phyloP scores from a whole-genome alignment of 2,888 invertebrate species.

The Stenichneumon culpator region DNA sequence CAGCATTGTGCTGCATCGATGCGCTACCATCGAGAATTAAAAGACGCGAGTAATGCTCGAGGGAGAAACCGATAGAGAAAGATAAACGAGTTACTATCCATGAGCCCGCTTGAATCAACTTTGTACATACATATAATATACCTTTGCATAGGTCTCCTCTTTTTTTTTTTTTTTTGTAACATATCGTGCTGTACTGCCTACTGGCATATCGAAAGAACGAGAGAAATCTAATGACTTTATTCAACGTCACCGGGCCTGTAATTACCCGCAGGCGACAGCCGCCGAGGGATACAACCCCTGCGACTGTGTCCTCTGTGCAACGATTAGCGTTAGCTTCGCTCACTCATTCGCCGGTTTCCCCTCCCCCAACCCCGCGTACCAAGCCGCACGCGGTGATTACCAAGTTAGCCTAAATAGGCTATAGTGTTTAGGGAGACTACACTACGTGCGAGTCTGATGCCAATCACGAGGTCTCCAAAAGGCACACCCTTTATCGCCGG shows the following conservation, averaged over 20 bases:
- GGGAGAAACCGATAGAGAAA: slow-evolving; percentile 28
- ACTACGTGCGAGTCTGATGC: slow-evolving; percentile 55
- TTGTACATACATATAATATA: slow-evolving; percentile 12
- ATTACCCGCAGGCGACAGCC: slow-evolving; percentile 81
- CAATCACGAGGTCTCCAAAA: slow-evolving; percentile 61
- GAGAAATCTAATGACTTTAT: slow-evolving; percentile 84
- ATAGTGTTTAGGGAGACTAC: slow-evolving; percentile 80
- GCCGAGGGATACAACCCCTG: slow-evolving; percentile 65
- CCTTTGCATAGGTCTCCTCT: slow-evolving; percentile 4
- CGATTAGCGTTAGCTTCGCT: slow-evolving; percentile 53
- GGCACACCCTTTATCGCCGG: slow-evolving; percentile 40
- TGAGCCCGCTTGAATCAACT: slow-evolving; percentile 3
- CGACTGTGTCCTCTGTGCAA: slow-evolving; percentile 42
- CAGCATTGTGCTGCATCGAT: slow-evolving; percentile 17
- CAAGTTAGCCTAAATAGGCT: slow-evolving; percentile 84
- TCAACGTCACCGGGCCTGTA: slow-evolving; percentile 83
- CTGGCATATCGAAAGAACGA: slow-evolving; percentile 60
- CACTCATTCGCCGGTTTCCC: slow-evolving; percentile 46
- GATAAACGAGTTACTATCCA: slow-evolving; percentile 26
- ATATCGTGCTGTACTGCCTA: slow-evolving; percentile 1
- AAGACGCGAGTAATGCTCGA: slow-evolving; percentile 34
- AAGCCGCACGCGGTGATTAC: slow-evolving; percentile 81
- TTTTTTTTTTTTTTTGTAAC: neutral
- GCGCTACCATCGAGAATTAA: slow-evolving; percentile 28
- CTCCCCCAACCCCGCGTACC: slow-evolving; percentile 77